Percentiles rank a stretch among this genome's conserved stretches.
Conservation (phyloP, 64 coral and sea anemone genomes). For the Stichodactyla mertensii region DNA sequence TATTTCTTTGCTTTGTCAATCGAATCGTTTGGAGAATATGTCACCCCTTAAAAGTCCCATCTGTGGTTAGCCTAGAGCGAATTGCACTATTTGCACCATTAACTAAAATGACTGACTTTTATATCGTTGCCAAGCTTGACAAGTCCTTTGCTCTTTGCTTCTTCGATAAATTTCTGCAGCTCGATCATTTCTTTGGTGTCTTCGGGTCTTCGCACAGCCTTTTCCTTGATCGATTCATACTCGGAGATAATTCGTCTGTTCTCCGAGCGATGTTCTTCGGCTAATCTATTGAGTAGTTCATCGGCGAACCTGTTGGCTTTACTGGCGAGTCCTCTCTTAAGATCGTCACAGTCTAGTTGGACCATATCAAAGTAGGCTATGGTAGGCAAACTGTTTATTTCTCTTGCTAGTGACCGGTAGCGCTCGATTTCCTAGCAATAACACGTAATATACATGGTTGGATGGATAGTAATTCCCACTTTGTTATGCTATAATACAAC, state of each 20-base stretch:
- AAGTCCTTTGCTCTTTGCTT: slow-evolving; percentile 74
- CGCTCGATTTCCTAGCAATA: slow-evolving; percentile 77
- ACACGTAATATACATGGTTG: too few relatives aligned
- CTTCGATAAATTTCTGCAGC: slow-evolving; percentile 88
- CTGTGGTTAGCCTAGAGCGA: too few relatives aligned
- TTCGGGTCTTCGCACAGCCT: slow-evolving; percentile 80
- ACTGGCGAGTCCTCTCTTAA: slow-evolving; percentile 91
- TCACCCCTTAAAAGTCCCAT: background rate
- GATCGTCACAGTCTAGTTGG: slow-evolving; percentile 94
- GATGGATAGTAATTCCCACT: too few relatives aligned
- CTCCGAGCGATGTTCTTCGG: slow-evolving; percentile 86
- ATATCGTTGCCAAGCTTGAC: slow-evolving; percentile 88
- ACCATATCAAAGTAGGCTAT: slow-evolving; percentile 96
- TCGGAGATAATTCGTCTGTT: slow-evolving; percentile 93
- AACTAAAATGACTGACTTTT: slow-evolving; percentile 39
- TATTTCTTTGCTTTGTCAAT: too few relatives aligned
- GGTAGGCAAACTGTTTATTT: slow-evolving; percentile 80
- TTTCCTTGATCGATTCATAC: slow-evolving; percentile 79
- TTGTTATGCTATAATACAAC: too few relatives aligned
- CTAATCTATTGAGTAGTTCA: slow-evolving; percentile 74
- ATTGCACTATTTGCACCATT: background rate
- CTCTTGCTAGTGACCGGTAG: slow-evolving; percentile 83
- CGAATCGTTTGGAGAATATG: too few relatives aligned
- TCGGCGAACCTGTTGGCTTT: slow-evolving; percentile 94
- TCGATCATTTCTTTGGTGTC: slow-evolving; percentile 99